A percentile compares a stretch with the other conserved stretches of the same genome.
Evolutionary conservation across 1,140 invertebrate genomes (phyloP).

Genomic region (Papilio aristodemus): DNA sequence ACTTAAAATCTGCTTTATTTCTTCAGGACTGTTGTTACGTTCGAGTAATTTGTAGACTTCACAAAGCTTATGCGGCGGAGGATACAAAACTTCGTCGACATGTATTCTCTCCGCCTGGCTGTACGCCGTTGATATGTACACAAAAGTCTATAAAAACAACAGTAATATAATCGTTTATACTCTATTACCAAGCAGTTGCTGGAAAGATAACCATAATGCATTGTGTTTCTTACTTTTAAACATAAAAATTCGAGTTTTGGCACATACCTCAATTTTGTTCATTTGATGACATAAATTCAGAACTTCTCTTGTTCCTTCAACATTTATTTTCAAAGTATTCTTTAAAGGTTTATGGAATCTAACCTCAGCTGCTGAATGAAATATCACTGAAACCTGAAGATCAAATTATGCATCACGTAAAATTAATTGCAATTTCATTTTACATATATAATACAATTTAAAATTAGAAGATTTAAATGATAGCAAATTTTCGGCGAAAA

Average conservation of each 20-base stretch:
- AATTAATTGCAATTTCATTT: background rate
- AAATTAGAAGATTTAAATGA: too few species aligned
- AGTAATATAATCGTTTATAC: background rate
- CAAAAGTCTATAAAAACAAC: conserved; percentile 80
- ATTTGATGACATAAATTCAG: conserved; percentile 89
- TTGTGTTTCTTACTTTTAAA: too few species aligned
- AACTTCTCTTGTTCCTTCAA: conserved; percentile 89
- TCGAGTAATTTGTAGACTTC: conserved; percentile 1
- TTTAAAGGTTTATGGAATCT: conserved; percentile 96
- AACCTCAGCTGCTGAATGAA: conserved; percentile 50
- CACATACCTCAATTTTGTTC: conserved; percentile 86
- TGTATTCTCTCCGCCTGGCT: background rate
- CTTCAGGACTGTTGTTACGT: background rate
- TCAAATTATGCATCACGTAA: background rate
- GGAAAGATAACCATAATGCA: too few species aligned
- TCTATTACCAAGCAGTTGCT: too few species aligned
- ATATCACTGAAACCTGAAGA: conserved; percentile 34
- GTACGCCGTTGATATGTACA: conserved; percentile 82
- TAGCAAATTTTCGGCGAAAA: too few species aligned
- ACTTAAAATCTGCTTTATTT: conserved; percentile 14
- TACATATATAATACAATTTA: too few species aligned
- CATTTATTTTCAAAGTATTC: conserved; percentile 90
- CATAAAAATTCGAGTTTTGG: background rate
- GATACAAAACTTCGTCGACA: background rate
- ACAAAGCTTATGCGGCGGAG: background rate